A percentile compares a stretch with the other conserved stretches of the same genome.
phyloP scores from a whole-genome alignment of 1,140 invertebrate species.

The Akabosia matsudoensis region DNA sequence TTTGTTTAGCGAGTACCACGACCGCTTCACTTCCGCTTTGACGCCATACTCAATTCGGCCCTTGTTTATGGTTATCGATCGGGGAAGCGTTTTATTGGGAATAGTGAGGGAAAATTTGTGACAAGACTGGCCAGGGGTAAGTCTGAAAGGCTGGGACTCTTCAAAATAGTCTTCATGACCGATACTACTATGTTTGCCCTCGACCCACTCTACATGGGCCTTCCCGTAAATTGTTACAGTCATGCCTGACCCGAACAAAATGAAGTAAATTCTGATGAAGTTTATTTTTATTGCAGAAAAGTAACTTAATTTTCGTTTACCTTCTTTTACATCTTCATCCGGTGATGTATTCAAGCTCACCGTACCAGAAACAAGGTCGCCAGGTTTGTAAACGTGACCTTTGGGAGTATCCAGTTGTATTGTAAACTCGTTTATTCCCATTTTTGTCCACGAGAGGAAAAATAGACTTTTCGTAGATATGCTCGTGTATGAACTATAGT shows the following conservation, averaged over 20 bases:
- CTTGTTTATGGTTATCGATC: neutral
- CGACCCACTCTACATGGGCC: neutral
- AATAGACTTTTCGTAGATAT: neutral
- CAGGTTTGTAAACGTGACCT: neutral
- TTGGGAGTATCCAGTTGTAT: neutral
- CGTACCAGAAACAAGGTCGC: neutral
- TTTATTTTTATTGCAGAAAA: too few species aligned
- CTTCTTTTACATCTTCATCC: neutral
- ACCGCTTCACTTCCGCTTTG: neutral
- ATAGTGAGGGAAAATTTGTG: neutral
- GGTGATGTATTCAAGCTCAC: neutral
- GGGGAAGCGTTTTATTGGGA: neutral
- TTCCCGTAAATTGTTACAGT: neutral
- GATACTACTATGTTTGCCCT: neutral
- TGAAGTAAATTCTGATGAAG: neutral
- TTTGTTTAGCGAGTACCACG: neutral
- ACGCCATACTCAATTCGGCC: neutral
- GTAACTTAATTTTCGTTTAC: too few species aligned
- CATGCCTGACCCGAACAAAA: neutral
- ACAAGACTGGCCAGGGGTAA: neutral
- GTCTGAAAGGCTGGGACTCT: neutral
- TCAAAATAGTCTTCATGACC: neutral
- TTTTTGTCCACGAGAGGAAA: neutral
- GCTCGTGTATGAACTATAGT: too few species aligned
- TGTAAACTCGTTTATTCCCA: neutral